These are phyloP conservation scores for Nemotelus nigrinus DNA, from an alignment of 2,888 invertebrate genomes.

Conservation along the genomic window DNA sequence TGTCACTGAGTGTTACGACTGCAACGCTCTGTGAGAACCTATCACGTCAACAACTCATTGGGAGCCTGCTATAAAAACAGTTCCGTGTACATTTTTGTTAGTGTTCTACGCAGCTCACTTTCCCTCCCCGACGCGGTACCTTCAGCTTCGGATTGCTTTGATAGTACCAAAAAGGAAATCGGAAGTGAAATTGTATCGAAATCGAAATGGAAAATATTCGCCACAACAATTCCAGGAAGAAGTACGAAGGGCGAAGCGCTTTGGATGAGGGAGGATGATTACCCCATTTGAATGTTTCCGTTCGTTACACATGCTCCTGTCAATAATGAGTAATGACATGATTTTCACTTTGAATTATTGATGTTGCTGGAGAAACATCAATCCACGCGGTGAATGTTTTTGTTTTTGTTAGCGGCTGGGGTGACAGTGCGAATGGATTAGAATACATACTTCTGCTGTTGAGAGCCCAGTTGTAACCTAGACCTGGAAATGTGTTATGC, in stretches of 20 bases:
- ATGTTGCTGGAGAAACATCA: constrained; percentile 46
- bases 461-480: no score
- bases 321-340: constrained; percentile 51
- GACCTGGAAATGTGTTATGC: no score
- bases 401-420: background rate
- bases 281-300: constrained; percentile 48
- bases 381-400: constrained; percentile 15
- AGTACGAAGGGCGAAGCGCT: background rate
- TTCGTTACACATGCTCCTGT: constrained; percentile 51
- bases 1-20: constrained; percentile 17
- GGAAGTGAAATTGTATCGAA: constrained; percentile 12
- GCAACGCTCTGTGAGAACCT: background rate
- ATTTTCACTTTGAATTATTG: constrained; percentile 50
- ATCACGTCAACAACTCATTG: no score
- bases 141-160: no score
- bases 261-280: constrained; percentile 43
- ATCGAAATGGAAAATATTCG: constrained; percentile 7
- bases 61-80: no score
- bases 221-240: background rate
- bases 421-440: no score
- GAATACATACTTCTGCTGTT: no score
- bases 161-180: background rate
- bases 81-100: no score
- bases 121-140: no score
- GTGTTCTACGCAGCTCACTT: no score